Percentiles rank a stretch among this genome's conserved stretches.
Conservation (phyloP, 1,140 invertebrate species). For the Micrasema longulum region DNA sequence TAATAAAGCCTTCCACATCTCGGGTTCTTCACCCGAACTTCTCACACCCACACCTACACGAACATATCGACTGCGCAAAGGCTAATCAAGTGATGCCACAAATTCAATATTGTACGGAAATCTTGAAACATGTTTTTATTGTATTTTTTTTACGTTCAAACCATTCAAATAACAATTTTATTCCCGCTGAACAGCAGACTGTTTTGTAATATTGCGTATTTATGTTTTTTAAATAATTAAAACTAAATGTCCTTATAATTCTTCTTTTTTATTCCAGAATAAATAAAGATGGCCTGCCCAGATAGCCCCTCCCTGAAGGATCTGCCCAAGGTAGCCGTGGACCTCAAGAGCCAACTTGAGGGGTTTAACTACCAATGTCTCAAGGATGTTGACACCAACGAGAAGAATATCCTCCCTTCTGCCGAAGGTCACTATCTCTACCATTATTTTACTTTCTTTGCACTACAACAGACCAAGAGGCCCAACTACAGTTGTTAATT, state of each 20-base stretch:
- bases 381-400: conserved; percentile 86
- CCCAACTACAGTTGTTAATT: no score
- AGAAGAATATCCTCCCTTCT: conserved; percentile 89
- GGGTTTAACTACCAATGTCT: conserved; percentile 85
- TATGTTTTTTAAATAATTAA: no score
- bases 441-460: no score
- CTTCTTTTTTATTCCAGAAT: conserved; percentile 39
- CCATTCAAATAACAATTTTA: not conserved
- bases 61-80: not conserved
- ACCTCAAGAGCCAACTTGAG: conserved; percentile 89
- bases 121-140: not conserved
- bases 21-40: conserved; percentile 17
- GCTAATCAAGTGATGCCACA: not conserved
- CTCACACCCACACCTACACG: not conserved
- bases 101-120: not conserved
- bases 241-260: no score
- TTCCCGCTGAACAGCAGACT: no score
- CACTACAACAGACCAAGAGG: no score
- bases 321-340: conserved; percentile 87
- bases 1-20: not conserved
- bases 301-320: conserved; percentile 84
- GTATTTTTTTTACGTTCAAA: not conserved
- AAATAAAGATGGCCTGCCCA: conserved; percentile 70
- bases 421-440: conserved; percentile 79
- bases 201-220: no score